phyloP scores from a whole-genome alignment of 2,797 vertebrate species.

The Cyprinella venusta region DNA sequence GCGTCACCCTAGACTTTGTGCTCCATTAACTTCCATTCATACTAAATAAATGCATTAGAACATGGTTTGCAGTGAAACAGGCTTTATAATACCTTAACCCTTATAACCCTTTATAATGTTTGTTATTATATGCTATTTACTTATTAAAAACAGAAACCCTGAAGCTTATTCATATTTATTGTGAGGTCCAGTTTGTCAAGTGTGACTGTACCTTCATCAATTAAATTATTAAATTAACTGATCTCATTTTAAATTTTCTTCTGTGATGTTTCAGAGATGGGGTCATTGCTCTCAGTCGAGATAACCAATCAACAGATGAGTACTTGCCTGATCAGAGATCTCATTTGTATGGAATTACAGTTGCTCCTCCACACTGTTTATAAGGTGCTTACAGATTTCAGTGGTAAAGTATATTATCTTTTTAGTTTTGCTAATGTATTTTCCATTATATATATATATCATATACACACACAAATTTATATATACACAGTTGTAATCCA shows the following conservation, averaged over 20 bases:
- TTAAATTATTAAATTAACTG: not conserved
- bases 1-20: not conserved
- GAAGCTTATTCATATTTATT: not conserved
- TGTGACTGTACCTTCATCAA: not conserved
- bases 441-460: not conserved
- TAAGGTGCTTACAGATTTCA: constrained; percentile 77
- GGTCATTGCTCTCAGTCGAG: constrained; percentile 85
- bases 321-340: constrained; percentile 95
- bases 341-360: constrained; percentile 94
- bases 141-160: not conserved
- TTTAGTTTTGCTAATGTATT: not conserved
- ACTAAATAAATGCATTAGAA: not conserved
- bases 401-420: not conserved
- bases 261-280: constrained; percentile 82
- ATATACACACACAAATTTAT: not conserved
- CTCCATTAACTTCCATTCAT: not conserved
- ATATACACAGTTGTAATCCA: not conserved
- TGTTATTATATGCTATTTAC: not conserved
- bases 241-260: not conserved
- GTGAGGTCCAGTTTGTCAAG: not conserved
- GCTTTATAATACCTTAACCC: not conserved
- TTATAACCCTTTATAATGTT: not conserved
- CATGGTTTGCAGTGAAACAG: not conserved
- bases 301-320: constrained; percentile 86
- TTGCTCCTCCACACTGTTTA: constrained; percentile 88